Base-by-base conservation (phyloP, 2,888 invertebrate genomes). In the Pammene aurita region DNA sequence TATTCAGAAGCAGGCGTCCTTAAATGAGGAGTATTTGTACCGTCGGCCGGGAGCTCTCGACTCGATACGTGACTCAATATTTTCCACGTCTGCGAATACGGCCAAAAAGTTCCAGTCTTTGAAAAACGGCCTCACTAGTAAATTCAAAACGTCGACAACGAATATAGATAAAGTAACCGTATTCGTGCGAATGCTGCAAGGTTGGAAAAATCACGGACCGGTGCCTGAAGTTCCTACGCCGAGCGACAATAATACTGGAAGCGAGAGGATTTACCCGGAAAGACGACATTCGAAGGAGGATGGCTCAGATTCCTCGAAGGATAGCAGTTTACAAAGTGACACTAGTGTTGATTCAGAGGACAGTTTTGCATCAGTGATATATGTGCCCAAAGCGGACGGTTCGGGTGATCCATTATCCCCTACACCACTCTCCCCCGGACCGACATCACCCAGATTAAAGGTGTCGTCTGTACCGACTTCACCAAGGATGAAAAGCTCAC, bases 281-380 rank as follows among this genome's bases (percentile, higher is more conserved):
- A 92, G 97, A 67, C 94, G 97, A 64, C 95, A 95, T 78, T 97
- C 97, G 0, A 95, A 95, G 74, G 97, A 97, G 86, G 97, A 97
- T 78, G 97, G 97, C 13, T 97, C 97, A 0, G 97, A 97, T 82
- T 96, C 96, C 7, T 96, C 96, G 2, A 97, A 97, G 87, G 97
- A 97, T 78, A 96, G 97, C 83, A 97, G 97, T 83, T 93, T 98
- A 70, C 98, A 98, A 87, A 97, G 97, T 84, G 98, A 98, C 82
- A 98, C 98, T 0, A 97, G 97, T 88, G 96, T 98, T 44, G 98
- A 98, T 85, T 97, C 97, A 0, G 98, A 98, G 85, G 98, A 98
- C 81, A 97, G 97, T 85, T 97, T 98, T 81, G 97, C 97, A 69
- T 97, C 97, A 73, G 98, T 98, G 56, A 98, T 98, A 80, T 97